Percentiles rank a stretch among this genome's conserved stretches.
These are phyloP conservation scores for Fregata magnificens DNA, from an alignment of 2,113 vertebrate genomes.

Conservation along the genomic window DNA sequence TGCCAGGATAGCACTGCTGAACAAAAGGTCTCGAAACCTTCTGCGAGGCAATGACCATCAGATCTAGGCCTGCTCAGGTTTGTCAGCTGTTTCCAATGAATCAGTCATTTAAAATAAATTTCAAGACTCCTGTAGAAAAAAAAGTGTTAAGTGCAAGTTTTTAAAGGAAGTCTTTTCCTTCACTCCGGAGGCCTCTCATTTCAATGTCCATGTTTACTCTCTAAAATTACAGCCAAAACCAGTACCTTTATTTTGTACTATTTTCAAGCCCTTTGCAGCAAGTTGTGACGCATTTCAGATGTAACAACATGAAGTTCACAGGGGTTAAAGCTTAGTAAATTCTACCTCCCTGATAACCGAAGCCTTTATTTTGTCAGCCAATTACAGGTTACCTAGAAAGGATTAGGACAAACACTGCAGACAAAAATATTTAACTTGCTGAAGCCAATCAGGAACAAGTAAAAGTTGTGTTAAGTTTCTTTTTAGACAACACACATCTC, in stretches of 20 bases:
- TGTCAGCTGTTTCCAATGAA: background rate
- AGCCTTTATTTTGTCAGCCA: background rate
- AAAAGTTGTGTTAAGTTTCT: background rate
- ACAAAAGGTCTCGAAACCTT: background rate
- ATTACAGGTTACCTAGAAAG: background rate
- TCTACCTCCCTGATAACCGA: background rate
- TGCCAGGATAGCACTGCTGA: background rate
- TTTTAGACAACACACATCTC: background rate
- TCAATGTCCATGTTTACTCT: background rate
- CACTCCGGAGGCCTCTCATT: background rate
- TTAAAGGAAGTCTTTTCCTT: background rate
- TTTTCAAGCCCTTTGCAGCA: background rate
- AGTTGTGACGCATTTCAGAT: background rate
- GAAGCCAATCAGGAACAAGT: background rate
- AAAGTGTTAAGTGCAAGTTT: background rate
- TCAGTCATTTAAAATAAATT: background rate
- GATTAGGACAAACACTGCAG: accelerated
- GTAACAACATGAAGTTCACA: background rate
- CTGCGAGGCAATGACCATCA: background rate
- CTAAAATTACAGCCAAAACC: background rate
- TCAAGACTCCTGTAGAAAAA: background rate
- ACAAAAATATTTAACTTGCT: conserved; percentile 15
- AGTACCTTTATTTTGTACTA: background rate
- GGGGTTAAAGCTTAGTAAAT: background rate
- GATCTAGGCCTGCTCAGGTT: background rate